Conservation (phyloP, 2,888 invertebrate species). For the Dryadula phaetusa region DNA sequence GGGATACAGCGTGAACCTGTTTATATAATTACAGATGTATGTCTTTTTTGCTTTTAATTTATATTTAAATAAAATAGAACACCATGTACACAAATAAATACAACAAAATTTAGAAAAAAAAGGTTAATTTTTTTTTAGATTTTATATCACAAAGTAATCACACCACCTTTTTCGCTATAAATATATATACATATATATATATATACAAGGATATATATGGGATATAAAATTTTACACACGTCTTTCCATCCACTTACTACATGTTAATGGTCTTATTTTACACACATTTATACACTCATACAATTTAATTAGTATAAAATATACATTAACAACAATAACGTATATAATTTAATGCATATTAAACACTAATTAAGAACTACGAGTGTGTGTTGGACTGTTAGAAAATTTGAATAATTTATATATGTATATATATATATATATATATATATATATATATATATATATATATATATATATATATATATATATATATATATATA, state of each 20-base stretch:
- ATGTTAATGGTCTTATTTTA: background rate
- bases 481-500: background rate
- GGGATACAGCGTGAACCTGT: too few relatives aligned
- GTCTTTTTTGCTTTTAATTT: too few relatives aligned
- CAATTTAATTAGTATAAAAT: background rate
- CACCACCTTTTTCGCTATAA: background rate
- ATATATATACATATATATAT: conserved; percentile 6
- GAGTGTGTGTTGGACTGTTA: background rate
- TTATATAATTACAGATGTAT: too few relatives aligned
- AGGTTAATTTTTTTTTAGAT: background rate
- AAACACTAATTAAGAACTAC: background rate
- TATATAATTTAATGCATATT: background rate
- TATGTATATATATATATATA: too few relatives aligned
- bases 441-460: background rate
- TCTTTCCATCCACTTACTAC: background rate
- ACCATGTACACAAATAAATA: background rate
- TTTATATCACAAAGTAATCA: conserved; percentile 4
- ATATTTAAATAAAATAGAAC: background rate
- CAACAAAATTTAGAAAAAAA: background rate
- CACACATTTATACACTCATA: background rate
- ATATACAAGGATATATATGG: too few relatives aligned
- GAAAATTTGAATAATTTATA: background rate
- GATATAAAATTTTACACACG: background rate
- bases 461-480: too few relatives aligned
- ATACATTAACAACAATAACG: background rate